Evolutionary conservation across 2,113 vertebrate genomes (phyloP), one percentile per base, ranked within the genome.

Genomic region (Neofelis nebulosa): DNA sequence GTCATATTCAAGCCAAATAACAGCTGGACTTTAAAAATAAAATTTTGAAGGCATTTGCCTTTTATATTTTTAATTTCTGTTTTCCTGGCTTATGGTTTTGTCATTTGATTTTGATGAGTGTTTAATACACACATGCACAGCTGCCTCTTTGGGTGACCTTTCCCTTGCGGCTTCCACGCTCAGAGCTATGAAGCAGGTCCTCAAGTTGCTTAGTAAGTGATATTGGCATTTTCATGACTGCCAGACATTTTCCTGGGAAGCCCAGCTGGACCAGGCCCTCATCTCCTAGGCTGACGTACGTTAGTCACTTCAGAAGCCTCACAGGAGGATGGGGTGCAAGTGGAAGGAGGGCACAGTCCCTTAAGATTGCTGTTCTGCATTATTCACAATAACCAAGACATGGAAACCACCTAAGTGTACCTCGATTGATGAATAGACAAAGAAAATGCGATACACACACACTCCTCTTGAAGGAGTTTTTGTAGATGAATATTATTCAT

Each of bases 11-110:
- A 98, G 97, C 98, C 98, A 98, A 98, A 98, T 98, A 98, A 97
- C 98, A 98, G 98, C 98, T 98, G 98, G 98, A 98, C 97, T 98
- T 98, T 98, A 98, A 98, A 98, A 98, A 98, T 98, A 98, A 98
- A 98, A 97, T 98, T 98, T 96, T 97, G 98, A 98, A 98, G 98
- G 89, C 98, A 98, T 94, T 98, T 97, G 98, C 96, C 98, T 98
- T 98, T 98, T 98, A 98, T 98, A 98, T 98, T 98, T 98, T 97
- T 98, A 98, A 98, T 98, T 98, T 98, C 96, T 98, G 97, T 97
- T 98, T 98, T 97, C 96, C 95, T 97, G 95, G 97, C 93, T 92
- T 95, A 97, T 94, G 92, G 97, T 96, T 98, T 98, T 98, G 96
- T 98, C 97, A 98, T 98, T 97, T 93, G 97, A 97, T 98, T 98